Evolutionary conservation across 2,888 invertebrate genomes (phyloP).

Genomic region (Athalia circularis): DNA sequence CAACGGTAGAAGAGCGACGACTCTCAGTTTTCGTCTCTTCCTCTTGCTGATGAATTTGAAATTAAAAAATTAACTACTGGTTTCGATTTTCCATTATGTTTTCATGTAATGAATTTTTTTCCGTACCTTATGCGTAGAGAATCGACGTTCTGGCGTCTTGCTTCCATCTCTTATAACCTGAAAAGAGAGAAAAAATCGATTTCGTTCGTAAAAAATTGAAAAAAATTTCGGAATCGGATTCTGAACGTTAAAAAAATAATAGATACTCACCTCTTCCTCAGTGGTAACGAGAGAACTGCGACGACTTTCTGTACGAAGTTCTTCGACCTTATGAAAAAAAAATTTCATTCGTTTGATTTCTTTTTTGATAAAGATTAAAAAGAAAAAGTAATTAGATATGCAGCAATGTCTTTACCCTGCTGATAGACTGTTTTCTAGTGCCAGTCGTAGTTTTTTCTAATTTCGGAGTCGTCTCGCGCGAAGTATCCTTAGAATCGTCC

Average conservation of each 20-base stretch:
- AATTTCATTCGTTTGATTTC: background rate
- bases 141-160: conserved; percentile 63
- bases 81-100: conserved; percentile 10
- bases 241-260: background rate
- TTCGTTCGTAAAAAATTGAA: background rate
- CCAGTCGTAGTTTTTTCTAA: conserved; percentile 62
- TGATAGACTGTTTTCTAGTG: conserved; percentile 67
- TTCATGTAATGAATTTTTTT: conserved; percentile 26
- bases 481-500: conserved; percentile 60
- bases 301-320: conserved; percentile 69
- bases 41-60: conserved; percentile 63
- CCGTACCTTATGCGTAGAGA: conserved; percentile 67
- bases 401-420: conserved; percentile 55
- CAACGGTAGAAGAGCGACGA: conserved; percentile 73
- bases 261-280: conserved; percentile 61
- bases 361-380: background rate
- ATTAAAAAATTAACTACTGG: conserved; percentile 1
- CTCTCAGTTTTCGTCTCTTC: conserved; percentile 75
- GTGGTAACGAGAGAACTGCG: conserved; percentile 68
- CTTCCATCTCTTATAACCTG: conserved; percentile 64
- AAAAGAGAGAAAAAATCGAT: background rate
- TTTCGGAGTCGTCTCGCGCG: conserved; percentile 63
- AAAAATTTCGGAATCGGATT: background rate
- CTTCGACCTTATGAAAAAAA: conserved; percentile 63
- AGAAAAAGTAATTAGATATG: background rate